Conservation (phyloP, 2,797 vertebrate genomes). For the Gastrophryne carolinensis region DNA sequence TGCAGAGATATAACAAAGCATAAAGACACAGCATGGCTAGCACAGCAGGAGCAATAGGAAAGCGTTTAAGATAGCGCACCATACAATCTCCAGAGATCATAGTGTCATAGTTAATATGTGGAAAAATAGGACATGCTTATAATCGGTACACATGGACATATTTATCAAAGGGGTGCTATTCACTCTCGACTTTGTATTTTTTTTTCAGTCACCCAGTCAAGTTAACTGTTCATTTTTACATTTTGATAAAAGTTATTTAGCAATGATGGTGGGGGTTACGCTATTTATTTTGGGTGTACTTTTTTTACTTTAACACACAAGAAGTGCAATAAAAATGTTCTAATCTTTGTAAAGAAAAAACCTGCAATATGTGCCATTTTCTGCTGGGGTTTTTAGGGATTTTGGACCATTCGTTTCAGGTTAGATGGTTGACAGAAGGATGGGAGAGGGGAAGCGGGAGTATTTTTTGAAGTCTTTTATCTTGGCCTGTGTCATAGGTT, state of each 20-base stretch:
- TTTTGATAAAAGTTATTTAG: no score
- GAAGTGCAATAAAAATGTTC: no score
- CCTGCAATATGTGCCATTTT: no score
- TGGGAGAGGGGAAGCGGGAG: no score
- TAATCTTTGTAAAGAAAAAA: no score
- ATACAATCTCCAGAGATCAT: slow-evolving; percentile 14
- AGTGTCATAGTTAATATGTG: neutral
- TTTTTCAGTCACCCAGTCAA: neutral
- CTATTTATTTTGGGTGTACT: neutral
- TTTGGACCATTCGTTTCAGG: no score
- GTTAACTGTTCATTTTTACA: no score
- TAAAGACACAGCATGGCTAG: slow-evolving; percentile 1
- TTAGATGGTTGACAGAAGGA: no score
- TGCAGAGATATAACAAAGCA: slow-evolving; percentile 34
- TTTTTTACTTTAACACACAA: neutral
- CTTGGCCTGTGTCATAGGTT: no score
- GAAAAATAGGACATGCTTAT: neutral
- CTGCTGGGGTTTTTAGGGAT: no score
- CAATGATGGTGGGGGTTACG: no score
- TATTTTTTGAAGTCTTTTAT: no score
- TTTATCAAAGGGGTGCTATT: neutral
- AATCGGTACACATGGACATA: neutral
- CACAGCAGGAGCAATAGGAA: slow-evolving; percentile 32
- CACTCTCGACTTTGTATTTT: neutral
- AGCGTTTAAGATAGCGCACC: neutral